Base-by-base conservation (phyloP, 92 coral and sea anemone genomes). In the Bergia puertoricense region DNA sequence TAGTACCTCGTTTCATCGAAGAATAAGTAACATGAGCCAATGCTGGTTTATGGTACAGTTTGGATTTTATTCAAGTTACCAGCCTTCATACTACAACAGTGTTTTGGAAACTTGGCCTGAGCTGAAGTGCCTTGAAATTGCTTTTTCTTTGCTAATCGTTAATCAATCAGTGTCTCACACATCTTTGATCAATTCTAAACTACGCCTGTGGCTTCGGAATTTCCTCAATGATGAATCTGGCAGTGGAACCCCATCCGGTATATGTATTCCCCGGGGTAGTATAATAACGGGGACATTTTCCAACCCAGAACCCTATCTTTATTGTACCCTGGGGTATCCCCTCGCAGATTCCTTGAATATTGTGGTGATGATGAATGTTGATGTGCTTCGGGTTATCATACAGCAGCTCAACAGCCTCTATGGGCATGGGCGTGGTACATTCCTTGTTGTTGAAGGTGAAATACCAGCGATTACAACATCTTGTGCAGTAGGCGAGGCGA, bases 401-500 rank as follows among this genome's bases (percentile, higher is more conserved):
- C 72, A 66, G n/a, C 5, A 66, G 7, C 36, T 66, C 72, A 0
- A 66, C 37, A 20, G 72, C 72, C 36, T 18, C 72, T 66, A 66
- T 66, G 72, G 72, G 72, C 37, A 66, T 66, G 72, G 72, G 72
- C 0, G 6, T 66, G 72, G 72, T 2, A 7, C 72, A 66, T 8
- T 66, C 72, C 37, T 66, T 20, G 37, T 23, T 23, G 72, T 66
- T 66, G 72, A 66, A 66, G 72, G 72, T 66, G 72, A 66, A 66
- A 66, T 66, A 66, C 72, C 72, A 66, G 72, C 72, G 72, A 30
- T 14, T 66, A 20, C 72, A 66, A 23, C 72, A 66, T 66, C 72
- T 66, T 20, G 72, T 66, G 72, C 72, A 66, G 73, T 66, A 66
- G 37, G 73, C 73, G 73, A 66, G 36, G 73, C 73, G 73, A 23